Percentiles rank a stretch among this genome's conserved stretches.
Conservation (phyloP, 2,888 invertebrate species). For the Anagyrus pseudococci region DNA sequence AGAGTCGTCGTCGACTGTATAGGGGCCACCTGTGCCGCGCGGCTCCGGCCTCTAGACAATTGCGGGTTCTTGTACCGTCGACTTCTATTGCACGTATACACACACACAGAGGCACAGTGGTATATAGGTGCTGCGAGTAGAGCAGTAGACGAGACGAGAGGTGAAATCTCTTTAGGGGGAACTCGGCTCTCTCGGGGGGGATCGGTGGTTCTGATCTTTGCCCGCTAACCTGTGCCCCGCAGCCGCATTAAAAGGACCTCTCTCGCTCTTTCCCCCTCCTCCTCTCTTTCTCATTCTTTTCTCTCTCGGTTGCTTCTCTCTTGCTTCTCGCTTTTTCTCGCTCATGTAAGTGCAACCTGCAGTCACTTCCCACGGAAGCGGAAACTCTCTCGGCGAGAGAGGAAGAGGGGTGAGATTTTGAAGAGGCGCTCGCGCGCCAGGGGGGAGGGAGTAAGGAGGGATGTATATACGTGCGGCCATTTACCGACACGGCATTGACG, state of each 20-base stretch:
- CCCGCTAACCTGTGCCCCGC: constrained; percentile 32
- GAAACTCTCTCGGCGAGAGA: constrained; percentile 39
- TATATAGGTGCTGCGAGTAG: too few relatives aligned
- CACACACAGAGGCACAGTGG: neutral
- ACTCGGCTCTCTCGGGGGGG: constrained; percentile 8
- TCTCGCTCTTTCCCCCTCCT: constrained; percentile 1
- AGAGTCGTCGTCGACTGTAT: too few relatives aligned
- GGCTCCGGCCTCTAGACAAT: too few relatives aligned
- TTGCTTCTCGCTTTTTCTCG: constrained; percentile 19
- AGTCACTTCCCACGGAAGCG: constrained; percentile 58
- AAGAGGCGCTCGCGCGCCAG: too few relatives aligned
- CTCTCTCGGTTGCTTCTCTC: constrained; percentile 13
- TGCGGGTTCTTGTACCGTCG: too few relatives aligned
- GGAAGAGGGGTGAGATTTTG: neutral
- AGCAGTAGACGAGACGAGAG: neutral
- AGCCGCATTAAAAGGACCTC: constrained; percentile 22
- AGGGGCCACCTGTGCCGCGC: too few relatives aligned
- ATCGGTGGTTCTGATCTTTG: constrained; percentile 15
- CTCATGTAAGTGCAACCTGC: constrained; percentile 51
- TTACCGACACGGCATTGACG: too few relatives aligned
- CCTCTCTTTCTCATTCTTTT: constrained; percentile 21
- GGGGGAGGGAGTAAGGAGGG: constrained; percentile 1
- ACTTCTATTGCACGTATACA: neutral
- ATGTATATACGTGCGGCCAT: too few relatives aligned
- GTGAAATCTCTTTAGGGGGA: constrained; percentile 46